Base-by-base conservation (phyloP, 2,113 vertebrate genomes). In the Salvelinus namaycush region DNA sequence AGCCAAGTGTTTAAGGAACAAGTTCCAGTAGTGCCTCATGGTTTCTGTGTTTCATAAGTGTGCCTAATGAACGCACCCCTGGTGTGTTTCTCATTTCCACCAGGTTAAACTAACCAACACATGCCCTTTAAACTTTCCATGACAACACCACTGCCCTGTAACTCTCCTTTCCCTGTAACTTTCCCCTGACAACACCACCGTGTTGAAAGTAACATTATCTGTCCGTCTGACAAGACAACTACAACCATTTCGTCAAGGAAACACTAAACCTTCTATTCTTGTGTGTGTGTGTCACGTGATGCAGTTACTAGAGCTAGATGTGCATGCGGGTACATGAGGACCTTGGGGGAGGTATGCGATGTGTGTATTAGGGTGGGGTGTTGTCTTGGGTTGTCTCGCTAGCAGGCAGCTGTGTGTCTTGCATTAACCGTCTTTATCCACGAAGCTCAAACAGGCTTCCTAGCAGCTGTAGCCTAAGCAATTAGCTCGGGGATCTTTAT, bases 401-500 rank as follows among this genome's bases (percentile, higher is more conserved):
- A 4, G 14, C 14, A 54, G 62, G 67, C 79, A 82, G 81, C 83
- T 86, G 85, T 14, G 65, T 68, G 65, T 68, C 68, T 60, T 54
- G 51, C 5, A 54, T 34, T 70, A 71, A 31, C 74, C 73, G 73
- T 80, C 70, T 82, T 59, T 64, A 49, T 77, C 49, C 6, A 3
- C 62, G 29, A 70, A 57, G 66, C 77, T 70, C 79, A 62, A 78
- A 85, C 54, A 76, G 75, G 68, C 70, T 66, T 76, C 66, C 44
- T 62, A 73, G 64, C 81, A 88, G 83, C 82, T 89, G 86, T 29
- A 34, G 31, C 84, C 48, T 5, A 49, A 54, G 72, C 82, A 76
- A 75, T 78, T 70, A 82, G 2, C 51, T 5, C 5, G 65, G 51
- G 69, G 68, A 70, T 82, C 75, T 76, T 65, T 77, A 54, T 2